phyloP scores from a whole-genome alignment of 2,797 vertebrate species.

The Enteromius anoplus region DNA sequence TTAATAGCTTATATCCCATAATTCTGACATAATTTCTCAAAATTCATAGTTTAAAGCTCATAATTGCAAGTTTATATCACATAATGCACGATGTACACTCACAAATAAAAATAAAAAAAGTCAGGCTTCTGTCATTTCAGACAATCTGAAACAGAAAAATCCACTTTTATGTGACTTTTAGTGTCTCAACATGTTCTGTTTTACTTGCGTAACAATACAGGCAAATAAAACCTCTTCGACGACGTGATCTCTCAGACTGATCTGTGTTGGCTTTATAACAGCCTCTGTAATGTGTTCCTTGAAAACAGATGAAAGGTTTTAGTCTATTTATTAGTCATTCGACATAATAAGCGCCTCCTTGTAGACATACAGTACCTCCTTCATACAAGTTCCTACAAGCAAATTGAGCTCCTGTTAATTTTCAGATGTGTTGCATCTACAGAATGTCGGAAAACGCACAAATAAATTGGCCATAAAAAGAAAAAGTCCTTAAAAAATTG shows the following conservation, averaged over 20 bases:
- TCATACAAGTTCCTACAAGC: constrained; percentile 2
- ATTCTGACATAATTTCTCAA: no score
- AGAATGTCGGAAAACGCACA: not conserved
- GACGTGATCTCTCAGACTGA: not conserved
- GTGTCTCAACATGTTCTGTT: not conserved
- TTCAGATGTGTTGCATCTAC: not conserved
- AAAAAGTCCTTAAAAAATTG: not conserved
- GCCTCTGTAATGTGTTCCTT: constrained; percentile 11
- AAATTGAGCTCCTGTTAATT: not conserved
- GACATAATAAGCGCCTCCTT: constrained; percentile 5
- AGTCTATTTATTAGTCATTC: constrained; percentile 24
- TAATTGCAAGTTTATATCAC: no score
- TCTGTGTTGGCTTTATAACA: not conserved
- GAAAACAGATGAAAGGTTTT: constrained; percentile 27
- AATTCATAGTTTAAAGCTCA: no score
- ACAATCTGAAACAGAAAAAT: not conserved
- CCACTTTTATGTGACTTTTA: not conserved
- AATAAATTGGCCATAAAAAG: not conserved
- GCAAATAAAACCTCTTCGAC: constrained; percentile 10
- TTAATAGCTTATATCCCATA: no score
- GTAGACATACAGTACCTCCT: not conserved
- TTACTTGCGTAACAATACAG: constrained; percentile 5
- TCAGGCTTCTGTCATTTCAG: not conserved
- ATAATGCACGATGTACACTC: no score
- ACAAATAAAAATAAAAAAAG: no score